Evolutionary conservation across 2,113 vertebrate species (phyloP).

Genomic region (Sinocyclocheilus rhinocerous): DNA sequence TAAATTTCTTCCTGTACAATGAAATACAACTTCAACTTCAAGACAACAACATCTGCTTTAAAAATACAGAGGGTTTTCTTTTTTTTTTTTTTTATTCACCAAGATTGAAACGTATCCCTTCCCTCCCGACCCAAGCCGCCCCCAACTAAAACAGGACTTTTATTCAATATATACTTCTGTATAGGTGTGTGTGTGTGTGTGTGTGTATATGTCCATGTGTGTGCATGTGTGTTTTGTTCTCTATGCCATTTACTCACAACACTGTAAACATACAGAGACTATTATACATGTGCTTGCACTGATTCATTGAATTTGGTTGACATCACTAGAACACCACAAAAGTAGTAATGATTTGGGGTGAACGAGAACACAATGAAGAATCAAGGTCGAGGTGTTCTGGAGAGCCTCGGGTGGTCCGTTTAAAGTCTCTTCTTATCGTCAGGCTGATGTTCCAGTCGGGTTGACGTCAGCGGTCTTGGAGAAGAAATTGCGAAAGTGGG

Average conservation of each 20-base stretch:
- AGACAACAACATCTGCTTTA: slow-evolving; percentile 69
- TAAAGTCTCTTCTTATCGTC: slow-evolving; percentile 8
- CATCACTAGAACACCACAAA: slow-evolving; percentile 84
- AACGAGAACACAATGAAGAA: slow-evolving; percentile 33
- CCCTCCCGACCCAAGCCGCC: slow-evolving; percentile 66
- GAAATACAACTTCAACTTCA: slow-evolving; percentile 75
- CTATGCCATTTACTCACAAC: slow-evolving; percentile 99
- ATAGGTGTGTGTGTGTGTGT: slow-evolving; percentile 58
- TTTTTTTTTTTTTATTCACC: slow-evolving; percentile 60
- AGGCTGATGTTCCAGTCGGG: slow-evolving; percentile 7
- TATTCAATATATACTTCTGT: slow-evolving; percentile 80
- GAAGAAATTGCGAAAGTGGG: neutral
- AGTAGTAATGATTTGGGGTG: slow-evolving; percentile 57
- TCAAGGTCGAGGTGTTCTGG: neutral
- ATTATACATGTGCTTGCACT: slow-evolving; percentile 99
- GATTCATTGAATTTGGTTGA: slow-evolving; percentile 79
- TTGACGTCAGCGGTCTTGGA: neutral
- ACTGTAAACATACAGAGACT: slow-evolving; percentile 99
- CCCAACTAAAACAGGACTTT: slow-evolving; percentile 78
- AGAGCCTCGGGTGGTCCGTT: neutral
- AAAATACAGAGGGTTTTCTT: slow-evolving; percentile 77
- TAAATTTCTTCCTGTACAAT: slow-evolving; percentile 80
- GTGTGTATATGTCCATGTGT: slow-evolving; percentile 37
- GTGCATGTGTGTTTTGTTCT: slow-evolving; percentile 62
- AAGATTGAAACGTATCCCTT: slow-evolving; percentile 63